Evolutionary conservation across 2,797 vertebrate genomes (phyloP).

Genomic region (Syngnathus rostellatus): DNA sequence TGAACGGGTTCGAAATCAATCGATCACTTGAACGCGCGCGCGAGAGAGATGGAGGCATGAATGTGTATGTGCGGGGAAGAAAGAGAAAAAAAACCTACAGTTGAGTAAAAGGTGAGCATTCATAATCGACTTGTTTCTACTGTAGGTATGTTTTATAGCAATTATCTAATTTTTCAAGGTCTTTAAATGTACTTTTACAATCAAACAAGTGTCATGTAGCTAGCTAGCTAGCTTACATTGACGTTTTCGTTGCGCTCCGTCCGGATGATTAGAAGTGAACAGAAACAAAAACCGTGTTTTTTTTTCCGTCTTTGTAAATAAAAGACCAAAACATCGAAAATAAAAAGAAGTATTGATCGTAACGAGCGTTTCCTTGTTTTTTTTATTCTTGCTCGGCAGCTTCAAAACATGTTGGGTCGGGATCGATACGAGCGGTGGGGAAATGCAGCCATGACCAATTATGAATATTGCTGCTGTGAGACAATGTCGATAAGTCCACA

Average conservation of each 20-base stretch:
- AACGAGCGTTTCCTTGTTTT: neutral
- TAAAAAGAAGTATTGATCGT: neutral
- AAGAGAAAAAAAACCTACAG: neutral
- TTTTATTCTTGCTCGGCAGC: neutral
- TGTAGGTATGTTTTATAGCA: no score
- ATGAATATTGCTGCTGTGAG: conserved; percentile 5
- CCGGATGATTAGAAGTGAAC: neutral
- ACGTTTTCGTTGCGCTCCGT: no score
- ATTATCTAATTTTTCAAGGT: no score
- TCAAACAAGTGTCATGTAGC: no score
- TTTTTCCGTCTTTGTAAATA: neutral
- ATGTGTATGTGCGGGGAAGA: conserved; percentile 4
- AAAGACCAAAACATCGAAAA: neutral
- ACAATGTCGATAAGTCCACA: neutral
- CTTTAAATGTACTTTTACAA: no score
- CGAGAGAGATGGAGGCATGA: conserved; percentile 5
- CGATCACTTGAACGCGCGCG: conserved; percentile 32
- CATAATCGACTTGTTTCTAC: neutral
- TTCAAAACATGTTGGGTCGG: neutral
- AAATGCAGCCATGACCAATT: conserved; percentile 1
- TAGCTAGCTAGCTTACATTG: no score
- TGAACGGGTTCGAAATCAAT: conserved; percentile 41
- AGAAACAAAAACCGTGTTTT: neutral
- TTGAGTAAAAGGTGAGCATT: neutral
- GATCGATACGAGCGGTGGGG: neutral